Base-by-base conservation (phyloP, 2,888 invertebrate genomes). In the Andrena fulva region DNA sequence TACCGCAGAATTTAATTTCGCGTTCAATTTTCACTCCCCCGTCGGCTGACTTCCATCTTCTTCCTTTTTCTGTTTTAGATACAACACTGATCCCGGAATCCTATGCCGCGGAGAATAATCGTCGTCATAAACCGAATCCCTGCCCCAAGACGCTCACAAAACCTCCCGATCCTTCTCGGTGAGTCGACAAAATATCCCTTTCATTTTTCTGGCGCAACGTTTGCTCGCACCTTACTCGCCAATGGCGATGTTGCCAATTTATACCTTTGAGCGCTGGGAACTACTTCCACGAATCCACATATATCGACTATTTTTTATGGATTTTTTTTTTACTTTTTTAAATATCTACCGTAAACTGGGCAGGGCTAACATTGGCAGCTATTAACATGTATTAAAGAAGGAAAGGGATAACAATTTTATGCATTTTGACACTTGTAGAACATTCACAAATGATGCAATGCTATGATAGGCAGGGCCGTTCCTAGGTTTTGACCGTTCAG, bases 131-230 rank as follows among this genome's bases (percentile, higher is more conserved):
- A 42, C 64, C 35, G 50, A 33, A 77, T 64, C 52, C 64, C 42
- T 35, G 8, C 54, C 8, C 20, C 54, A 72, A 66, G 54, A 66
- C 48, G 33, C 56, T 66, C 48, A 48, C 54, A 72, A 80, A 71
- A 42, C 33, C 60, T 66, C n/a, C 48, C 54, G 35, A 80, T 72
- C 35, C 27, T 79, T 29, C n/a, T 29, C n/a, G 79, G 69, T 64
- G 62, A 64, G 69, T 70, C 59, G 12, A 35, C 70, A 56, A 64
- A 59, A 79, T 79, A 64, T 79, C 59, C 35, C 35, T 29, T 6
- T 64, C 63, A 62, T 79, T 78, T 35, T 35, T 50, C 33, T 6
- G 35, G 0, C 2, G 2, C 10, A 8, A 64, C 35, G 35, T 67
- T 42, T 16, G 12, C 59, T 64, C 16, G 50, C n/a, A 33, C 12